These are phyloP conservation scores for Anhinga rufa DNA, from an alignment of 2,113 vertebrate species.

Conservation along the genomic window DNA sequence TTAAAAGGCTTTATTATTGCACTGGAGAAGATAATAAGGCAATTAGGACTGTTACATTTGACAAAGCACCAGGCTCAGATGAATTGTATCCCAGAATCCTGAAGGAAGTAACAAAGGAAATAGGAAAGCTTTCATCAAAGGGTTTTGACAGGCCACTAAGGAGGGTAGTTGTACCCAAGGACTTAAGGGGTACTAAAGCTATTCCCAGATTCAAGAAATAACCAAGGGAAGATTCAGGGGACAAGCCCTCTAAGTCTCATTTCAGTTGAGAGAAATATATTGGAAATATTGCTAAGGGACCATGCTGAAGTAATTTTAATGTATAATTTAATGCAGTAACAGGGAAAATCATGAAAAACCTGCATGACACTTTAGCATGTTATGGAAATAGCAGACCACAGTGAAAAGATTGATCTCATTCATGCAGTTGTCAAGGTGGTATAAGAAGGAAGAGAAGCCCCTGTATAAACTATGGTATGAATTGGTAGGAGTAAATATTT, in stretches of 20 bases:
- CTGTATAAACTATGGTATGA: neutral
- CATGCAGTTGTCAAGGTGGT: neutral
- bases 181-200: neutral
- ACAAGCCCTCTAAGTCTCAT: neutral
- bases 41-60: conserved; percentile 61
- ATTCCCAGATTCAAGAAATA: conserved; percentile 22
- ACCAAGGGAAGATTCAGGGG: neutral
- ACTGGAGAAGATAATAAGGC: conserved; percentile 61
- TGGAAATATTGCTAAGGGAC: conserved; percentile 32
- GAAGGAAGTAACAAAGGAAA: conserved; percentile 54
- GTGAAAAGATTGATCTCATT: neutral
- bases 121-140: conserved; percentile 36
- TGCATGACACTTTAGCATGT: neutral
- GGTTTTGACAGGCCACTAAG: conserved; percentile 36
- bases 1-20: conserved; percentile 57
- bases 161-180: neutral
- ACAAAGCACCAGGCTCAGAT: conserved; percentile 52
- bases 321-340: neutral
- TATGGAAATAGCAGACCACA: neutral
- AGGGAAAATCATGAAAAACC: neutral
- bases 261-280: conserved; percentile 10
- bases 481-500: neutral
- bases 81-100: conserved; percentile 50
- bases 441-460: neutral
- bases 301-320: neutral